phyloP scores from a whole-genome alignment of 2,888 invertebrate genomes.

The Cetonia aurata region DNA sequence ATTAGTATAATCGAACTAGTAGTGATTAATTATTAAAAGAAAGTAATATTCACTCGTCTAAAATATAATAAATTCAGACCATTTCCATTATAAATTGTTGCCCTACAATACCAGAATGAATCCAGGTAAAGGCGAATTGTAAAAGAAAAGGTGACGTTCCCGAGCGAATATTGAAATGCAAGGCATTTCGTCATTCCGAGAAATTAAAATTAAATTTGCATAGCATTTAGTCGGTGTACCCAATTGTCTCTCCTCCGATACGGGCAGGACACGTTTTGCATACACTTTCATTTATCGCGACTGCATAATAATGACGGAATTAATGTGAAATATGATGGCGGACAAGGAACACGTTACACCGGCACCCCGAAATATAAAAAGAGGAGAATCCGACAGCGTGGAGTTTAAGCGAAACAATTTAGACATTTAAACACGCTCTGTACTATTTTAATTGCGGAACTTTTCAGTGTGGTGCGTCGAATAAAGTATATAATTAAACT shows the following conservation, averaged over 20 bases:
- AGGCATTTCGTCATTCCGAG: conserved; percentile 43
- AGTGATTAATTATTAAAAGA: too few species aligned
- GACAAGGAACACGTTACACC: conserved; percentile 16
- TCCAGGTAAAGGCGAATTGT: background rate
- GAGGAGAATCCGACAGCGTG: conserved; percentile 9
- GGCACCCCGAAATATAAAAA: background rate
- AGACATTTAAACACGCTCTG: conserved; percentile 24
- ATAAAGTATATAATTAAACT: conserved; percentile 26
- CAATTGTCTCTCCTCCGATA: conserved; percentile 40
- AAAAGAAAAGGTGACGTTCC: conserved; percentile 16
- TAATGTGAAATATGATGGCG: conserved; percentile 30
- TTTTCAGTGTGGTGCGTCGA: conserved; percentile 12
- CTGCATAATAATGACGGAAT: conserved; percentile 41
- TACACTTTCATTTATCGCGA: conserved; percentile 37
- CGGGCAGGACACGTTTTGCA: conserved; percentile 25
- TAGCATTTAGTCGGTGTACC: conserved; percentile 38
- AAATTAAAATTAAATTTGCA: conserved; percentile 46
- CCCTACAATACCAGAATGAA: background rate
- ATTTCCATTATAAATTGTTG: conserved; percentile 8
- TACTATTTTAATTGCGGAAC: conserved; percentile 34
- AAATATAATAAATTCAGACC: too few species aligned
- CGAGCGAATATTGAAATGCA: conserved; percentile 35
- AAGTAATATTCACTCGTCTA: too few species aligned
- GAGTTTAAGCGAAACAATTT: conserved; percentile 37
- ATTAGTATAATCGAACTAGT: too few species aligned